Conservation (phyloP, 1,140 invertebrate species). For the Fopius arisanus region DNA sequence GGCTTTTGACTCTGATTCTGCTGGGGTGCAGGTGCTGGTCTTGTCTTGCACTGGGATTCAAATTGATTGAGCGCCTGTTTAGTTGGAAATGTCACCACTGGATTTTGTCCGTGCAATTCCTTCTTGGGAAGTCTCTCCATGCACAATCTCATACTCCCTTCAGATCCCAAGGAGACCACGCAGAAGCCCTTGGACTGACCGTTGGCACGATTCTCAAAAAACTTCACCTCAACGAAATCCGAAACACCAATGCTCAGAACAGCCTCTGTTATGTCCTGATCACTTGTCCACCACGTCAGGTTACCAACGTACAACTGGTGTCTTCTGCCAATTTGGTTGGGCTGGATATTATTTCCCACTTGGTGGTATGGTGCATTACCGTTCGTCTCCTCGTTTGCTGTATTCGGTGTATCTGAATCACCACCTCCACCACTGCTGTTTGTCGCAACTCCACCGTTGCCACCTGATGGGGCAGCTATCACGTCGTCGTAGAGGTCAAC, state of each 20-base stretch:
- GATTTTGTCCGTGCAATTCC: constrained; percentile 93
- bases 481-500: constrained; percentile 98
- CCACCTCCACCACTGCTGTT: constrained; percentile 51
- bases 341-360: constrained; percentile 73
- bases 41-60: constrained; percentile 90
- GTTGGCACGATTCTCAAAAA: constrained; percentile 99
- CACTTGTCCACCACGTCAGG: constrained; percentile 97
- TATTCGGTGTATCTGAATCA: constrained; percentile 62
- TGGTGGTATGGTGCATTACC: constrained; percentile 73
- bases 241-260: constrained; percentile 86
- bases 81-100: constrained; percentile 93
- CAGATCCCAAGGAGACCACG: constrained; percentile 90
- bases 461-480: constrained; percentile 77
- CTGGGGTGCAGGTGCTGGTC: constrained; percentile 77
- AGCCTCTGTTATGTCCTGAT: constrained; percentile 92
- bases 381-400: constrained; percentile 73
- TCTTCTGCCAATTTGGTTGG: constrained; percentile 77
- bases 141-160: constrained; percentile 86
- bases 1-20: constrained; percentile 64
- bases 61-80: constrained; percentile 87
- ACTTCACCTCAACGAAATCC: constrained; percentile 98
- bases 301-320: constrained; percentile 96
- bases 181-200: constrained; percentile 99
- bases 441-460: constrained; percentile 55
- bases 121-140: constrained; percentile 94